Base-by-base conservation (phyloP, 2,113 vertebrate genomes). In the Hydropotes inermis region DNA sequence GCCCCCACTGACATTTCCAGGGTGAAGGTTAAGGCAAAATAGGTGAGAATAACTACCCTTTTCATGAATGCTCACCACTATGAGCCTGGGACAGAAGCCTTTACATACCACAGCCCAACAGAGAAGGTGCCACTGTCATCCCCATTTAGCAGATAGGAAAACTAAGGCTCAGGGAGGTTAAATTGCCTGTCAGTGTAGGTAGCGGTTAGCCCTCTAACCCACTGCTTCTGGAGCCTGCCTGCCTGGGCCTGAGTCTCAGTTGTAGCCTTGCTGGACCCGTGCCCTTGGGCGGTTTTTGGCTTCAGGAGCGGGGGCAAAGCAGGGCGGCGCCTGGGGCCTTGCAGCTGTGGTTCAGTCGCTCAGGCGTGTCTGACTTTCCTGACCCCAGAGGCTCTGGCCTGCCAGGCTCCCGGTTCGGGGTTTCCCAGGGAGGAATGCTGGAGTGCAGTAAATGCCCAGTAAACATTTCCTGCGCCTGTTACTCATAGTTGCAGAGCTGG, bases 51-150 rank as follows among this genome's bases (percentile, higher is more conserved):
- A 17, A 19, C 3, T 8, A 1, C 27, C 9, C 28, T 50, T 33
- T 58, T 9, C 17, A 1, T 5, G 19, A 4, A 30, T 0, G 0
- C 43, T 89, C 67, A 2, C 2, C 70, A 1, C 3, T 0, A 6
- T 5, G 55, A 52, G 3, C 61, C 21, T 39, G 50, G 85, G 60
- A 36, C 60, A n/a, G 3, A 6, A 70, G 2, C 10, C 87, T 55
- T 27, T 8, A 39, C 25, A 7, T 25, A 9, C 25, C 8, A 0
- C 23, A 45, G 5, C 36, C 76, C 54, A 23, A 4, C 3, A 27
- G 12, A 13, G n/a, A 5, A 67, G 58, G 43, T 11, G 33, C 16
- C 70, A 1, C n/a, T 43, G 28, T 23, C 19, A 54, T 2, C 23
- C 47, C 30, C 61, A 92, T 33, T 74, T 57, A 85, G 85, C 81